Evolutionary conservation across 1,140 invertebrate species (phyloP).

Genomic region (Chironomus striatipennis): DNA sequence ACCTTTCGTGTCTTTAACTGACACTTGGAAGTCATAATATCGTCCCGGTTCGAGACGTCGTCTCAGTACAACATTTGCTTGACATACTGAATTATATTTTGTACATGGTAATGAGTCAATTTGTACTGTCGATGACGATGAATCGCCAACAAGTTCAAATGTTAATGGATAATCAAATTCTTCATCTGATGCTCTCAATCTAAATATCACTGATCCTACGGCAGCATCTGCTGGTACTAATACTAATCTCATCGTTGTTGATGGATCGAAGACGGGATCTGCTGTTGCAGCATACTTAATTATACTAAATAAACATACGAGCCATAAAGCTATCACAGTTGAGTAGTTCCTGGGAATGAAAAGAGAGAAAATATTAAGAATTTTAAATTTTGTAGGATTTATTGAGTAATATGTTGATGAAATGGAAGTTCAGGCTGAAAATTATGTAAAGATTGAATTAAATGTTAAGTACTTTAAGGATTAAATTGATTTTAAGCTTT

Average conservation of each 20-base stretch:
- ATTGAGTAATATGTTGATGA: too few species aligned
- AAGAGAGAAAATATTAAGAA: neutral
- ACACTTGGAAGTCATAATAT: slow-evolving; percentile 71
- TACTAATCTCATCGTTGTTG: slow-evolving; percentile 68
- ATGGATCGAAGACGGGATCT: slow-evolving; percentile 69
- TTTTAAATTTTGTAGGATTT: too few species aligned
- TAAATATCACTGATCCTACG: slow-evolving; percentile 73
- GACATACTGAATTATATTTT: slow-evolving; percentile 71
- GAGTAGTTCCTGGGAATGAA: neutral
- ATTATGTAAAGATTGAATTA: too few species aligned
- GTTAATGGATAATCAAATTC: slow-evolving; percentile 77
- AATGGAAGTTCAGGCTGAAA: too few species aligned
- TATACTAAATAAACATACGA: slow-evolving; percentile 10
- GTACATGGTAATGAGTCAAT: slow-evolving; percentile 72
- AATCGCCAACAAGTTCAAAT: slow-evolving; percentile 65
- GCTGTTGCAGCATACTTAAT: slow-evolving; percentile 39
- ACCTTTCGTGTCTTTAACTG: slow-evolving; percentile 67
- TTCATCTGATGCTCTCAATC: slow-evolving; percentile 74
- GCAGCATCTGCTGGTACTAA: slow-evolving; percentile 71
- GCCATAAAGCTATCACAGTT: slow-evolving; percentile 18
- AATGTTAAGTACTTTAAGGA: too few species aligned
- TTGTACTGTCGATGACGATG: slow-evolving; percentile 57
- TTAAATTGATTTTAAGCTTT: too few species aligned
- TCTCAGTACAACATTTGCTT: slow-evolving; percentile 72
- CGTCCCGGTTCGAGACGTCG: slow-evolving; percentile 62